Percentiles rank a stretch among this genome's conserved stretches.
Evolutionary conservation across 2,888 invertebrate genomes (phyloP).

Genomic region (Alsophila aescularia): DNA sequence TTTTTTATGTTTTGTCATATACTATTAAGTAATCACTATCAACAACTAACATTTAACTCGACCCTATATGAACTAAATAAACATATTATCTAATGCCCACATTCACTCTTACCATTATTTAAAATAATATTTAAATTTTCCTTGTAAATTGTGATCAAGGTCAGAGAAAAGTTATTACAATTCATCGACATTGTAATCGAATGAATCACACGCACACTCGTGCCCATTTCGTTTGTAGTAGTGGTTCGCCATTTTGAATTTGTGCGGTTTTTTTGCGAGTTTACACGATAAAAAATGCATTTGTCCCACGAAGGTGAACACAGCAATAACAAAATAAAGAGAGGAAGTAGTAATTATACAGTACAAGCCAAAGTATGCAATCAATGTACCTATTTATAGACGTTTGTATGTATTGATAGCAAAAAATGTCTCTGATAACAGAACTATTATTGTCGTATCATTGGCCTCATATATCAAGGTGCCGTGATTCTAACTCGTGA

Average conservation of each 20-base stretch:
- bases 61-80: too few relatives aligned
- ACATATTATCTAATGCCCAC: too few relatives aligned
- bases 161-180: background rate
- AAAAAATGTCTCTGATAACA: too few relatives aligned
- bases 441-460: too few relatives aligned
- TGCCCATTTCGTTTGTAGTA: conserved; percentile 12
- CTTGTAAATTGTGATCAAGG: conserved; percentile 5
- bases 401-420: background rate
- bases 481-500: too few relatives aligned
- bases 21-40: too few relatives aligned
- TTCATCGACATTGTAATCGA: conserved; percentile 1
- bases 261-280: conserved; percentile 43
- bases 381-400: conserved; percentile 11
- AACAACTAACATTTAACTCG: too few relatives aligned
- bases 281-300: conserved; percentile 40
- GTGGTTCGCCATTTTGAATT: conserved; percentile 4
- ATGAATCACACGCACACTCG: conserved; percentile 2
- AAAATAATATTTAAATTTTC: background rate
- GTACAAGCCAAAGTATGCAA: conserved; percentile 13
- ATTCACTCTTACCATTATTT: too few relatives aligned
- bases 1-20: background rate
- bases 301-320: conserved; percentile 48
- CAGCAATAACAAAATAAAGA: conserved; percentile 57
- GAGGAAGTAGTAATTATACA: conserved; percentile 62
- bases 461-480: too few relatives aligned